Evolutionary conservation across 2,797 vertebrate genomes (phyloP), one percentile per base, ranked within the genome.

Genomic region (Falco berigora): DNA sequence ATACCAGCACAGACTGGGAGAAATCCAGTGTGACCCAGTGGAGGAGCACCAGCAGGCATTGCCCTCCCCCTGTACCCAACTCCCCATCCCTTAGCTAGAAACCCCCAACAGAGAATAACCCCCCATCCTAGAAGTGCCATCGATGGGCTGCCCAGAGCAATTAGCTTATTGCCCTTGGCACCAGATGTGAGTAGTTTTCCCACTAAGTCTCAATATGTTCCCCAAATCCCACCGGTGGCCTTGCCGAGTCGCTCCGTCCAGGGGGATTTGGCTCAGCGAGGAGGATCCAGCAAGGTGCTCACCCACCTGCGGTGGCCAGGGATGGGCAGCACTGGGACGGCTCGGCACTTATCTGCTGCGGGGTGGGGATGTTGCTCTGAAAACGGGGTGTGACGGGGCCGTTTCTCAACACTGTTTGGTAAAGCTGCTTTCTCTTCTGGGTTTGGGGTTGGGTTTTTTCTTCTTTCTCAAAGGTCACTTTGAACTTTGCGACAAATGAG

Each of bases 301-400:
- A 22, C 87, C 23, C 77, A 58, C 82, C 69, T 12, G 49, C 4
- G 7, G 30, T 20, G 16, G 69, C 74, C 12, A 5, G 75, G 49
- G 91, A 56, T 52, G 88, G 66, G 91, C 72, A 91, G 83, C 3
- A 2, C 44, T 1, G 14, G 27, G 73, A 87, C 27, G 8, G 40
- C 90, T 90, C 72, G 1, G 90, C 72, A 79, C 92, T 97, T 94
- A 96, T 96, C 81, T 84, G 42, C 86, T 38, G 71, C 1, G 58
- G 96, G 94, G 96, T 92, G 94, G 97, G 95, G 90, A 94, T 69
- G 92, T 25, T 13, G 49, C 89, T 76, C 22, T 14, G 24, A 32
- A 4, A 55, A 24, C 8, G 50, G 94, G 97, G 94, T 91, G 95
- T 91, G 96, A 79, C 95, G 1, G 50, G 42, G 42, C 58, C 38